Base-by-base conservation (phyloP, 2,113 vertebrate species). In the Odobenus rosmarus region DNA sequence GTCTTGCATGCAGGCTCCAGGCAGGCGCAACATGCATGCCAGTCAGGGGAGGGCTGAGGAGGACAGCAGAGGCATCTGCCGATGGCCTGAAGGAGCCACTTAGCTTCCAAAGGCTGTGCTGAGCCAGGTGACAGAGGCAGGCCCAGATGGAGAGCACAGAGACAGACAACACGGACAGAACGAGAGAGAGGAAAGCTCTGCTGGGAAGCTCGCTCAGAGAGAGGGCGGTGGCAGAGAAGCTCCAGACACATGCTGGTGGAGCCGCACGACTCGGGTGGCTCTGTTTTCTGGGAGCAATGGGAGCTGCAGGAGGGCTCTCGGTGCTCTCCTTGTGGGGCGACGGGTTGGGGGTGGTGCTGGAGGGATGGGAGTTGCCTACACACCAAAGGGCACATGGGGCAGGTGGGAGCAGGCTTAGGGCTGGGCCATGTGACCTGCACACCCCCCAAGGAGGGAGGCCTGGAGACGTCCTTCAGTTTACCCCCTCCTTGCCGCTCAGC, bases 81-180 rank as follows among this genome's bases (percentile, higher is more conserved):
- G 39, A 31, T 51, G 55, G 59, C 67, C 36, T 23, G 26, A 21
- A 67, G 49, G 80, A 72, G 55, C 76, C 24, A 10, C 71, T 74
- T 3, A 8, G 42, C 72, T 59, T 59, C 81, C 86, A 82, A 13
- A 89, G 71, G 77, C 82, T 86, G 33, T 76, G 61, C 85, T 57
- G 98, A 97, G 62, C 93, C 18, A 51, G 72, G 82, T n/a, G 71
- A 61, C 72, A 97, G 97, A 64, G 51, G 19, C 42, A 83, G 67
- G 80, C 81, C 77, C 31, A 4, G 62, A 51, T 53, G 3, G 3
- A 39, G 21, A 42, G 77, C 51, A 86, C 26, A 49, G 96, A 98
- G 96, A 97, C 81, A 96, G 84, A 87, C 86, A 87, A 93, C 9
- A 64, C 67, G 95, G 97, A 98, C 97, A 39, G 81, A 93, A 85